These are phyloP conservation scores for Enteromius fasciolatus DNA, from an alignment of 2,797 vertebrate genomes.

Conservation along the genomic window DNA sequence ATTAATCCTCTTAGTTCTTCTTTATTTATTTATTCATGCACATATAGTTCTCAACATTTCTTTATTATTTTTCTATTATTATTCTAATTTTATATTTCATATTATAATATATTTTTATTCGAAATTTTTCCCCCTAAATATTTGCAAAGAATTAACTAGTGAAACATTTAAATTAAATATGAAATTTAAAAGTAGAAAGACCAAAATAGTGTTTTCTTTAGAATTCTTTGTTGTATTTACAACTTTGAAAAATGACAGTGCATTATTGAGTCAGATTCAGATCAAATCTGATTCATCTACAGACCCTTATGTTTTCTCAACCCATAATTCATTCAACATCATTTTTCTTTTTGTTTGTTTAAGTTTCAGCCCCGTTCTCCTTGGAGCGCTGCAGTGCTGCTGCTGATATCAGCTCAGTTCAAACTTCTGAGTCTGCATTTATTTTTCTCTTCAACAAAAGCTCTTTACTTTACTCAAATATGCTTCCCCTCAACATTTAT, in stretches of 20 bases:
- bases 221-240: not conserved
- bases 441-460: not conserved
- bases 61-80: not conserved
- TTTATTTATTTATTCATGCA: not conserved
- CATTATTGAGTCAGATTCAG: not conserved
- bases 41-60: not conserved
- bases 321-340: not conserved
- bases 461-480: not conserved
- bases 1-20: slow-evolving; percentile 16
- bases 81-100: too few relatives aligned
- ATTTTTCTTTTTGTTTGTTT: not conserved
- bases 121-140: not conserved
- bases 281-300: not conserved
- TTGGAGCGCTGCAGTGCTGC: not conserved
- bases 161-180: not conserved
- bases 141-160: not conserved
- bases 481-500: not conserved
- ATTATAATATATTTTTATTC: too few relatives aligned
- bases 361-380: not conserved
- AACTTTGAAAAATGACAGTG: not conserved
- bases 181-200: not conserved
- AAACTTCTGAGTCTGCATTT: slow-evolving; percentile 8
- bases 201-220: not conserved
- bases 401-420: slow-evolving; percentile 13
- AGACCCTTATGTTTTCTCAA: not conserved